A percentile compares a stretch with the other conserved stretches of the same genome.
Evolutionary conservation across 2,888 invertebrate genomes (phyloP).

Genomic region (Parelbella ahira): DNA sequence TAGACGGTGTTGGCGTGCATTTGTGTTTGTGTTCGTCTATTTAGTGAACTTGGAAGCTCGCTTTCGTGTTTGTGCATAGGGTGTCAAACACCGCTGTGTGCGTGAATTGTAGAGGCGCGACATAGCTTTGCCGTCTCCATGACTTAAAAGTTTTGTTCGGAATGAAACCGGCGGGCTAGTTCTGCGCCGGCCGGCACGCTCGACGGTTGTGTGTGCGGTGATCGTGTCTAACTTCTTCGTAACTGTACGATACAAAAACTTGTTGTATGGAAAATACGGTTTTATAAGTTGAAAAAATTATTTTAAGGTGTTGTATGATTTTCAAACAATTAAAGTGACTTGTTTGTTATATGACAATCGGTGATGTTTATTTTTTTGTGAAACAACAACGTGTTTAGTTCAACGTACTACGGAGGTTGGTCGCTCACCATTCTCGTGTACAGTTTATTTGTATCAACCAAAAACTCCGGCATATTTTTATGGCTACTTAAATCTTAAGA

Average conservation of each 20-base stretch:
- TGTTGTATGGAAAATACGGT: constrained; percentile 45
- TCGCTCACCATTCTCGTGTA: constrained; percentile 63
- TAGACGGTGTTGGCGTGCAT: constrained; percentile 71
- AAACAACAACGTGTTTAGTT: constrained; percentile 79
- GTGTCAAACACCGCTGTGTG: constrained; percentile 66
- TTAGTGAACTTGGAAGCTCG: constrained; percentile 80
- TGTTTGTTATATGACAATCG: constrained; percentile 39
- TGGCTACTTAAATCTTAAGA: background rate
- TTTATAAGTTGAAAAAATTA: constrained; percentile 39
- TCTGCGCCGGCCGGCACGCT: constrained; percentile 73
- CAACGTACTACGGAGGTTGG: constrained; percentile 78
- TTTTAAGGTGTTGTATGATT: constrained; percentile 39
- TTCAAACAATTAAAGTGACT: constrained; percentile 52
- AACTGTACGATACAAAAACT: constrained; percentile 65
- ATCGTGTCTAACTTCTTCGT: constrained; percentile 65
- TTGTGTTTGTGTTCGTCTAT: constrained; percentile 79
- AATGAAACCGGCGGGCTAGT: constrained; percentile 70
- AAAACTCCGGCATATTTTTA: constrained; percentile 53
- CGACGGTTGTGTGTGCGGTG: constrained; percentile 53
- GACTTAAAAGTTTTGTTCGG: constrained; percentile 79
- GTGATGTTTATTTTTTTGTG: constrained; percentile 74
- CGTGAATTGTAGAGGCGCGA: constrained; percentile 78
- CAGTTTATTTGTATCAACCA: constrained; percentile 60
- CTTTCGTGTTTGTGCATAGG: constrained; percentile 77
- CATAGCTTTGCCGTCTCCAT: constrained; percentile 80